phyloP scores from a whole-genome alignment of 2,888 invertebrate genomes.

The Callyntrura sp. region DNA sequence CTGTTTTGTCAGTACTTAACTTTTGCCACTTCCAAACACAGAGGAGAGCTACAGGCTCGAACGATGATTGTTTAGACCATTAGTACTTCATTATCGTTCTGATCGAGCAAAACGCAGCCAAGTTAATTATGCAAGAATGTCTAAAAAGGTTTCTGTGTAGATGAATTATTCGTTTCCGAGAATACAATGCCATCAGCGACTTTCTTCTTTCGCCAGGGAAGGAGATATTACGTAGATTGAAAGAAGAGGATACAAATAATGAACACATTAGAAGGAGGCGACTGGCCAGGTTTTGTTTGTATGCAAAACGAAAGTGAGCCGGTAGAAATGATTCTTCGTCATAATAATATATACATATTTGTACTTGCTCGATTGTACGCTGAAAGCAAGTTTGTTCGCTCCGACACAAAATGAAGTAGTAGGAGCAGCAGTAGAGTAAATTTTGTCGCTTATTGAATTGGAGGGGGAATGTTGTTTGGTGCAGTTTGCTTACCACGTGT shows the following conservation, averaged over 20 bases:
- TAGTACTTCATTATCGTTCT: slow-evolving; percentile 57
- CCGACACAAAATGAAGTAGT: neutral
- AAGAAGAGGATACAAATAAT: slow-evolving; percentile 24
- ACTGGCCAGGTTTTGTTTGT: slow-evolving; percentile 38
- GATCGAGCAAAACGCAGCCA: neutral
- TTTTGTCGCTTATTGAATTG: too few relatives aligned
- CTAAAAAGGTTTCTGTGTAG: slow-evolving; percentile 4
- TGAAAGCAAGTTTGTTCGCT: neutral
- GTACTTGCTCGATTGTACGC: neutral
- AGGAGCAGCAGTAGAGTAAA: neutral
- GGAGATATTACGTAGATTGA: neutral
- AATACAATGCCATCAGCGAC: slow-evolving; percentile 30
- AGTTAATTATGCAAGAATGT: slow-evolving; percentile 21
- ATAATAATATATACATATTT: neutral
- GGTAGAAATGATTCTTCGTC: slow-evolving; percentile 20
- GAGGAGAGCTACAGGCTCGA: too few relatives aligned
- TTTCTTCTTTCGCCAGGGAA: slow-evolving; percentile 1
- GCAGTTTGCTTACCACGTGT: too few relatives aligned
- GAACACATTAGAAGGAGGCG: slow-evolving; percentile 41
- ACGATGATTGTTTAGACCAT: slow-evolving; percentile 59
- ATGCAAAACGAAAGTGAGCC: slow-evolving; percentile 62
- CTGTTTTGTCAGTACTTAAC: too few relatives aligned
- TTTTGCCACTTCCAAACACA: too few relatives aligned
- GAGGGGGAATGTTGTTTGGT: too few relatives aligned
- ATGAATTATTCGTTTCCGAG: slow-evolving; percentile 39